phyloP scores from a whole-genome alignment of 2,888 invertebrate species.

The Mamestra brassicae region DNA sequence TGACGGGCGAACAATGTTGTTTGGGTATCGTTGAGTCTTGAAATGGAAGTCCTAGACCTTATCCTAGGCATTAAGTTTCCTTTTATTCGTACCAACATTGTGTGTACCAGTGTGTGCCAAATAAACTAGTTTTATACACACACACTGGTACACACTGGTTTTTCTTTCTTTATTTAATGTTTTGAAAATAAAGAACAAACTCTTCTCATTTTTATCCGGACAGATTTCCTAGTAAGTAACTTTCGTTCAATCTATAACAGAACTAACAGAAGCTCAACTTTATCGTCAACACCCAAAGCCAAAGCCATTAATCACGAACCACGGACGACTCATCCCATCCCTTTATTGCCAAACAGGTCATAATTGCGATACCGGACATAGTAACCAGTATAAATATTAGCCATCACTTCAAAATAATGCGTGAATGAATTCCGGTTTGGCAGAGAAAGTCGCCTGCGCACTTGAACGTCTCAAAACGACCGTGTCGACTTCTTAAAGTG shows the following conservation, averaged over 20 bases:
- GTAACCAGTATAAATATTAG: constrained; percentile 38
- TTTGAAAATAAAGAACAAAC: no score
- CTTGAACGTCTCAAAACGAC: constrained; percentile 53
- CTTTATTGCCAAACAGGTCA: constrained; percentile 7
- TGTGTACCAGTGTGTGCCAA: no score
- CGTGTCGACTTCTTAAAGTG: constrained; percentile 25
- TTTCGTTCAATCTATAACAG: not conserved
- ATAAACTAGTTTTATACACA: no score
- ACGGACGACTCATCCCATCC: constrained; percentile 2
- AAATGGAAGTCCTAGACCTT: no score
- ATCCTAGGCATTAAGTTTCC: no score
- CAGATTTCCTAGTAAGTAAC: not conserved
- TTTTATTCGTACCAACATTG: no score
- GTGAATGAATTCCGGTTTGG: constrained; percentile 67
- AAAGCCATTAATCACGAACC: constrained; percentile 9
- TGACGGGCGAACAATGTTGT: not conserved
- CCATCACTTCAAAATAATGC: constrained; percentile 47
- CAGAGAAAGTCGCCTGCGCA: constrained; percentile 67
- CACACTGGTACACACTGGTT: no score
- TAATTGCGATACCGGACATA: constrained; percentile 45
- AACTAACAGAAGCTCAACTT: not conserved
- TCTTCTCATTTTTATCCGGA: no score
- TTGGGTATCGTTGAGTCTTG: no score
- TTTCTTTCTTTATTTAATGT: no score
- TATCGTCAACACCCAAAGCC: not conserved